phyloP scores from a whole-genome alignment of 2,113 vertebrate genomes.

The Forbesichthys agassizii region DNA sequence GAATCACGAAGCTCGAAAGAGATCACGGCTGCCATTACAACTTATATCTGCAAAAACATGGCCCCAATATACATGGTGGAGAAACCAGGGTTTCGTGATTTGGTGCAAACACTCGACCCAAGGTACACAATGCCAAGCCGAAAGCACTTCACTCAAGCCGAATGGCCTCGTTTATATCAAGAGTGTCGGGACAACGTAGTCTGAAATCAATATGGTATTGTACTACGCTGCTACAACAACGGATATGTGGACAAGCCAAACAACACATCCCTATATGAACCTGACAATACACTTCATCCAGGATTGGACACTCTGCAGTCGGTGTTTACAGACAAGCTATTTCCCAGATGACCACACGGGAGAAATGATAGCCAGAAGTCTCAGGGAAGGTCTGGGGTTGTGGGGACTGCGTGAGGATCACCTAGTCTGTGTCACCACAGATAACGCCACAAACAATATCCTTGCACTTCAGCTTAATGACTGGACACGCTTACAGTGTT shows the following conservation, averaged over 20 bases:
- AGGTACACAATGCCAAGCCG: neutral
- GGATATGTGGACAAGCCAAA: slow-evolving; percentile 13
- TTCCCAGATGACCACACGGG: neutral
- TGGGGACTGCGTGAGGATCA: neutral
- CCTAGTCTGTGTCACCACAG: neutral
- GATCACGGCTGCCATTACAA: neutral
- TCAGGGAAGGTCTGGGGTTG: neutral
- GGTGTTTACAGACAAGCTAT: neutral
- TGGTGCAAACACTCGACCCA: neutral
- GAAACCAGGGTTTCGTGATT: neutral
- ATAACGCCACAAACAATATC: neutral
- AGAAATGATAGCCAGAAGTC: neutral
- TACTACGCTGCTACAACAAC: slow-evolving; percentile 14
- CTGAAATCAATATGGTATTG: neutral
- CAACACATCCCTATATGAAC: neutral
- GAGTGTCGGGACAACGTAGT: slow-evolving; percentile 5
- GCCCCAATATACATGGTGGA: neutral
- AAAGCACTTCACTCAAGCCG: neutral
- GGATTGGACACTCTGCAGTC: slow-evolving; percentile 2
- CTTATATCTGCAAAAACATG: slow-evolving; percentile 6
- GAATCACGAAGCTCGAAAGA: slow-evolving; percentile 2
- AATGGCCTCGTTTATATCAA: slow-evolving; percentile 6
- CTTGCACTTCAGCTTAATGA: neutral
- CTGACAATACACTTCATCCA: neutral
- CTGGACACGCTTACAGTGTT: no score